Base-by-base conservation (phyloP, 2,888 invertebrate genomes). In the Amphipoea lucens region DNA sequence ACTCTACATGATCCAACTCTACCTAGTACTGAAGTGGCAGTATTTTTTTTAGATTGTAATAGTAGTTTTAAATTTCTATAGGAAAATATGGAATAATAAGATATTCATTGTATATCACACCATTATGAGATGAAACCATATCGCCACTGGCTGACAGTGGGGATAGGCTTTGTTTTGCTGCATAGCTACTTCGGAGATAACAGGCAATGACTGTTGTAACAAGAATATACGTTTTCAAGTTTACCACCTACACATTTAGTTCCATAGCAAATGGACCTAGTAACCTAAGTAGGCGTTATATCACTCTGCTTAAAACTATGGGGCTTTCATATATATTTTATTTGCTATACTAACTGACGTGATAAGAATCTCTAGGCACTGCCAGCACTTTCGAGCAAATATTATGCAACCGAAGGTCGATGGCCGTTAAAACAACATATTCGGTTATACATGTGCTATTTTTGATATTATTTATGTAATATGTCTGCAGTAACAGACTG, bases 401-500 rank as follows among this genome's bases (percentile, higher is more conserved):
- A 88, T 89, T 90, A 86, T 74, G 79, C 74, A 89, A 89, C n/a
- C 23, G 70, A 77, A 78, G 85, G 82, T 86, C 82, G 73, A 80
- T 76, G 79, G 68, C 83, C 83, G 78, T 74, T 70, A 78, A 75
- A 83, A 85, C 76, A 82, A 76, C 78, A 80, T 83, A 83, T 83
- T 82, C 70, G 45, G 63, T 62, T 77, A 81, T 73, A 82, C 63
- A 79, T 85, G 78, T 82, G 66, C 80, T 84, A 82, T 87, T 87
- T 86, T 83, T 81, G 40, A 73, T 73, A 79, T 68, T 45, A 23
- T 75, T 94, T 92, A 92, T 78, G 78, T 90, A 93, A 94, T 81
- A 63, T 84, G 92, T 93, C 91, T 93, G 88, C 84, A 81, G 73
- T 67, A 63, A 85, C 91, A 94, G 95, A 94, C 94, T 88, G 94